Conservation (phyloP, 2,888 invertebrate genomes). For the Merodon equestris region DNA sequence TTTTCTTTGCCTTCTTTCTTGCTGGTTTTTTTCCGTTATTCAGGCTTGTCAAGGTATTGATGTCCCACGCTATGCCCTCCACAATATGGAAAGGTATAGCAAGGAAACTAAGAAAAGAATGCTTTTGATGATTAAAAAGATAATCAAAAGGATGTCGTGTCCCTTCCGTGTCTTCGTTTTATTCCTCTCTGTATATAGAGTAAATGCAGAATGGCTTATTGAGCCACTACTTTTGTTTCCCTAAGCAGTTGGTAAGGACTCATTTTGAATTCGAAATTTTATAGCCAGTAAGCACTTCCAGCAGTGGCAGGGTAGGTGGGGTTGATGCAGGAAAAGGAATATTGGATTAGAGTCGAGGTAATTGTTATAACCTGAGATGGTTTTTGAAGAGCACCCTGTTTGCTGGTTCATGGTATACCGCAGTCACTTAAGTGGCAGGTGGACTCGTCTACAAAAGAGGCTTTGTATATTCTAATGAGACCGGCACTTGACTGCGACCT, state of each 20-base stretch:
- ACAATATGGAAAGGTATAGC: background rate
- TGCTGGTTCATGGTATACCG: too few relatives aligned
- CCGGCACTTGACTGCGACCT: too few relatives aligned
- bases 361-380: too few relatives aligned
- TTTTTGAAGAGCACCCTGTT: background rate
- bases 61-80: conserved; percentile 19
- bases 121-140: conserved; percentile 64
- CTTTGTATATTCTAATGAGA: too few relatives aligned
- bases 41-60: conserved; percentile 50
- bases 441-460: too few relatives aligned
- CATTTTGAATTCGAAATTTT: conserved; percentile 40
- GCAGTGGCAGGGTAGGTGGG: background rate
- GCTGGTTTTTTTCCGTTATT: too few relatives aligned
- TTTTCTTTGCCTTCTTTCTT: conserved; percentile 24
- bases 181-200: background rate
- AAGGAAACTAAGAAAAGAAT: conserved; percentile 11
- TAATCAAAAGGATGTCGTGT: conserved; percentile 64
- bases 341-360: conserved; percentile 8
- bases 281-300: conserved; percentile 34
- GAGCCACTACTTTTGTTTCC: background rate
- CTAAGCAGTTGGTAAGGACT: conserved; percentile 22
- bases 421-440: too few relatives aligned
- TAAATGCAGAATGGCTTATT: too few relatives aligned
- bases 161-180: background rate
- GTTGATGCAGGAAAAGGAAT: conserved; percentile 1